A percentile compares a stretch with the other conserved stretches of the same genome.
These are phyloP conservation scores for Argentina silus DNA, from an alignment of 2,797 vertebrate species.

Conservation along the genomic window DNA sequence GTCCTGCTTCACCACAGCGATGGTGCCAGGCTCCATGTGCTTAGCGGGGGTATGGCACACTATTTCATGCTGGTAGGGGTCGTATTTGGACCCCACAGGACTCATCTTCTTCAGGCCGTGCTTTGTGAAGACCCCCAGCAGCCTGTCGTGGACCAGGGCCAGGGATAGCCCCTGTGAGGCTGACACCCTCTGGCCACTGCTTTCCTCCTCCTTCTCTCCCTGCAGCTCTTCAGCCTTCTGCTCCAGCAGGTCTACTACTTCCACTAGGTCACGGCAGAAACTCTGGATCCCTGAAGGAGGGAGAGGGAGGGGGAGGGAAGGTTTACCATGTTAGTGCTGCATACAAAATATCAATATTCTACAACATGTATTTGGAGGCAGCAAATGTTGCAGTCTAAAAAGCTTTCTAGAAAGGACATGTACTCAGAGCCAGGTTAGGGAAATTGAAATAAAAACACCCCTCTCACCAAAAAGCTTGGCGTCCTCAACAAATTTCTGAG, in stretches of 20 bases:
- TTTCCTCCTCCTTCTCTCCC: constrained; percentile 49
- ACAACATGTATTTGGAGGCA: neutral
- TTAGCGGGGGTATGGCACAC: constrained; percentile 81
- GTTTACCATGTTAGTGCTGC: neutral
- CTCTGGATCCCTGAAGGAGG: constrained; percentile 83
- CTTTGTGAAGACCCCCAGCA: constrained; percentile 83
- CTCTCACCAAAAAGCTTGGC: constrained; percentile 86
- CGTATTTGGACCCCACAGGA: constrained; percentile 80
- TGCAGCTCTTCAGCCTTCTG: constrained; percentile 65
- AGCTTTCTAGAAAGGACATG: too few species aligned
- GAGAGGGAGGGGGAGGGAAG: neutral
- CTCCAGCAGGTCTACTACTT: constrained; percentile 86
- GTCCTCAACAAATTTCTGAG: constrained; percentile 88
- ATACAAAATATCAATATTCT: neutral
- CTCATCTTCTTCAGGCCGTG: constrained; percentile 87
- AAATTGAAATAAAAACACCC: neutral
- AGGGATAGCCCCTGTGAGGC: too few species aligned
- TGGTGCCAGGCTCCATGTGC: constrained; percentile 77
- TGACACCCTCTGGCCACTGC: too few species aligned
- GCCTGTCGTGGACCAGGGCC: constrained; percentile 76
- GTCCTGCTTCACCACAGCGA: constrained; percentile 81
- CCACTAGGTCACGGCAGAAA: constrained; percentile 87
- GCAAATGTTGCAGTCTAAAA: too few species aligned
- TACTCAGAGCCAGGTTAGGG: too few species aligned
- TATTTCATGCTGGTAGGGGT: constrained; percentile 86